These are phyloP conservation scores for Clavelina lepadiformis DNA, from an alignment of 23 tunicate genomes.

Conservation along the genomic window DNA sequence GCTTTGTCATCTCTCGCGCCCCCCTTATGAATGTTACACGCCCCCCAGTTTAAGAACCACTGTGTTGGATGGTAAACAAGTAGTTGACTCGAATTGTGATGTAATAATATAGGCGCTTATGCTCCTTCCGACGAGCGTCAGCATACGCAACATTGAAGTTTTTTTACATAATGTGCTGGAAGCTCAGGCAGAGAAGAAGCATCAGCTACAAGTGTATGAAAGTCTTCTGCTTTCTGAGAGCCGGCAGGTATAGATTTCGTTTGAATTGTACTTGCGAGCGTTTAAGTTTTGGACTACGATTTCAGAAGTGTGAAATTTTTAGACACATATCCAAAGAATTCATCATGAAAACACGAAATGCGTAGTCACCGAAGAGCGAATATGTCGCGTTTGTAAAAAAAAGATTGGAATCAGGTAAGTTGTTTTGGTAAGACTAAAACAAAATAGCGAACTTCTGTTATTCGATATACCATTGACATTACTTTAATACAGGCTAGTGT, in stretches of 20 bases:
- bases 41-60: too few relatives aligned
- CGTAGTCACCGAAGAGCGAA: constrained; percentile 54
- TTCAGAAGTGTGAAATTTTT: not conserved
- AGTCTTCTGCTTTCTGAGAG: constrained; percentile 62
- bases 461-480: not conserved
- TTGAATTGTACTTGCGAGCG: not conserved
- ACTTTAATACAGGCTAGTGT: not conserved
- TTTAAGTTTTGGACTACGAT: not conserved
- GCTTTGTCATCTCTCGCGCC: too few relatives aligned
- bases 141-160: constrained; percentile 16
- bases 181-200: constrained; percentile 25
- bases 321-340: constrained; percentile 68
- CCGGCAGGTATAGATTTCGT: constrained; percentile 47
- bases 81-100: not conserved
- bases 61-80: too few relatives aligned
- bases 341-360: constrained; percentile 54
- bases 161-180: constrained; percentile 58
- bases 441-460: not conserved
- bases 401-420: constrained; percentile 75
- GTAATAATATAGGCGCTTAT: constrained; percentile 61
- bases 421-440: not conserved
- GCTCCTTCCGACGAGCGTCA: constrained; percentile 37
- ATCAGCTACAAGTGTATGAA: constrained; percentile 40
- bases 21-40: too few relatives aligned
- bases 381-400: constrained; percentile 61